Conservation (phyloP, 2,113 vertebrate species). For the Glaucidium brasilianum region DNA sequence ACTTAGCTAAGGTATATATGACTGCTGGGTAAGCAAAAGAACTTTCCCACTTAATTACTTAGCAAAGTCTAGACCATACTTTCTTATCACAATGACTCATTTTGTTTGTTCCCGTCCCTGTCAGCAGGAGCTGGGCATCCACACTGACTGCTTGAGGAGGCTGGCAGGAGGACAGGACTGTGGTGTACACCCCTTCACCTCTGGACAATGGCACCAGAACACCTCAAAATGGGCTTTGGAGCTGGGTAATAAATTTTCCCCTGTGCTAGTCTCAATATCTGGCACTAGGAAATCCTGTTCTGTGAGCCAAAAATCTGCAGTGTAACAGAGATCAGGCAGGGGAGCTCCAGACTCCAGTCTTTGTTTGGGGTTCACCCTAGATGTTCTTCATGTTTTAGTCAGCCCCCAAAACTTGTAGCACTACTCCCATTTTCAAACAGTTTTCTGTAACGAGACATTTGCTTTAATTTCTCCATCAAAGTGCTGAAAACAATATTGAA, state of each 20-base stretch:
- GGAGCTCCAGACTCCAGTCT: neutral
- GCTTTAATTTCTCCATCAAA: neutral
- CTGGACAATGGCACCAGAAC: neutral
- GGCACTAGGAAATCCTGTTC: neutral
- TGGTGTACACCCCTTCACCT: neutral
- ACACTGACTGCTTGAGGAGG: neutral
- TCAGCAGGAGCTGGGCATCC: neutral
- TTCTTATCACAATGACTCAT: neutral
- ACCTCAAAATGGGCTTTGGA: neutral
- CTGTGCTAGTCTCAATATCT: neutral
- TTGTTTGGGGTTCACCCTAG: neutral
- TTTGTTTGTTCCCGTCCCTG: neutral
- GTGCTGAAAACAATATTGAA: neutral
- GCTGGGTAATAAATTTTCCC: neutral
- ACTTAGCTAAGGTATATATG: neutral
- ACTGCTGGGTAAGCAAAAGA: neutral
- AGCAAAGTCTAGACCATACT: neutral
- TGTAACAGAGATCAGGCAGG: neutral
- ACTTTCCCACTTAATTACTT: neutral
- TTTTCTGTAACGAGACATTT: neutral
- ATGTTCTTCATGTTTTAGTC: neutral
- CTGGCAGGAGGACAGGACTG: neutral
- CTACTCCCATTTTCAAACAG: neutral
- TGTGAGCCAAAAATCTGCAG: neutral
- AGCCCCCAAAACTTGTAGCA: neutral